phyloP scores from a whole-genome alignment of 2,113 vertebrate species.

The Eretmochelys imbricata region DNA sequence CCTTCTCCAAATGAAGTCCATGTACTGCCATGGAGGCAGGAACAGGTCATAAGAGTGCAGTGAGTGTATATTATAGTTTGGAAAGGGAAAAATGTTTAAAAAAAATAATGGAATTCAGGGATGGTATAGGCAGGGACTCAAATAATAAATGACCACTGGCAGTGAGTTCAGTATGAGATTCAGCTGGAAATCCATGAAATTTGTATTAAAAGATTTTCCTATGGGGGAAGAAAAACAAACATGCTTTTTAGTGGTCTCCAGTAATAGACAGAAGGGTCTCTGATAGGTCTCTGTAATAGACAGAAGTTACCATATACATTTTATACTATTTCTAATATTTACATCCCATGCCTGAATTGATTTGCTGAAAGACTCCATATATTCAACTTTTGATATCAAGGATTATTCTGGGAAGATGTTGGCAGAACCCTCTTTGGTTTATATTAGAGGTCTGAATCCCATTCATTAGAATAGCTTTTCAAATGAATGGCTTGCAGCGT shows the following conservation, averaged over 20 bases:
- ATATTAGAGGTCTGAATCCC: conserved; percentile 37
- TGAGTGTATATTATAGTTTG: not conserved
- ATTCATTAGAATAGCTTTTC: conserved; percentile 48
- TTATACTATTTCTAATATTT: not conserved
- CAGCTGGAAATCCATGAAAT: not conserved
- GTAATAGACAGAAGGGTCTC: not conserved
- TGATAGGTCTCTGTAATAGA: too few relatives aligned
- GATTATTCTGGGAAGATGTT: conserved; percentile 32
- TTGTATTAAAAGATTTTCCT: not conserved
- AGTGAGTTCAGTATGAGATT: not conserved
- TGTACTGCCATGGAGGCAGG: not conserved
- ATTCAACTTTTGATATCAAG: not conserved
- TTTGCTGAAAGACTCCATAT: not conserved
- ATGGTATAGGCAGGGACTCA: not conserved
- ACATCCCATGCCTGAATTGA: not conserved
- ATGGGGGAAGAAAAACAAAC: not conserved
- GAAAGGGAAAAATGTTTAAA: not conserved
- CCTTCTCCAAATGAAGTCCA: not conserved
- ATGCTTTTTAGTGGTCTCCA: not conserved
- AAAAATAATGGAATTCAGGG: conserved; percentile 13
- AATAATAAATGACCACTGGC: not conserved
- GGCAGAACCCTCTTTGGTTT: not conserved
- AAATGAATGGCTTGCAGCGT: conserved; percentile 47
- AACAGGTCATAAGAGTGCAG: not conserved
- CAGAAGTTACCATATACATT: not conserved